Evolutionary conservation across 1,140 invertebrate species (phyloP).

Genomic region (Drosophila dunni): DNA sequence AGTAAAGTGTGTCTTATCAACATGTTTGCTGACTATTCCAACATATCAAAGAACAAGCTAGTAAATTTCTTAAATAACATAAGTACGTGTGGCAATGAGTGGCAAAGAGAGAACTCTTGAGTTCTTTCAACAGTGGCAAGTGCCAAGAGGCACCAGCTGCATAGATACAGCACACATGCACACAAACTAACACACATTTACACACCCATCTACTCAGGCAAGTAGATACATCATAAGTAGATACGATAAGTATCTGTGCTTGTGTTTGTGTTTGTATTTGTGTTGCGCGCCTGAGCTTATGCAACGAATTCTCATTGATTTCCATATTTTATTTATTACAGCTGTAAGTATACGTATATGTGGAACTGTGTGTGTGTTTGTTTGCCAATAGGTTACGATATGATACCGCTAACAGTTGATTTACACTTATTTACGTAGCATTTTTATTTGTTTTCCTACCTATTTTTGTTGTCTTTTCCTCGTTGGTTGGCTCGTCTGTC

Average conservation of each 20-base stretch:
- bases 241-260: neutral
- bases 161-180: slow-evolving; percentile 18
- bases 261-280: neutral
- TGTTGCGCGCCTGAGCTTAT: slow-evolving; percentile 47
- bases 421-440: slow-evolving; percentile 76
- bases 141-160: slow-evolving; percentile 32
- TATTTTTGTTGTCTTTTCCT: slow-evolving; percentile 3
- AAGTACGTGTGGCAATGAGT: slow-evolving; percentile 1
- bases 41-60: slow-evolving; percentile 6
- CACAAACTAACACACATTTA: slow-evolving; percentile 1
- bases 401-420: slow-evolving; percentile 77
- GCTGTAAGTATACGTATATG: slow-evolving; percentile 22
- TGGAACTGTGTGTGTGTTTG: slow-evolving; percentile 13
- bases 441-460: slow-evolving; percentile 40
- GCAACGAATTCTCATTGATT: slow-evolving; percentile 74
- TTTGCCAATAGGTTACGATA: slow-evolving; percentile 60
- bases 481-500: neutral
- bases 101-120: neutral
- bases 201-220: neutral
- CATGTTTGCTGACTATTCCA: neutral
- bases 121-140: slow-evolving; percentile 9
- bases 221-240: slow-evolving; percentile 38
- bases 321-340: slow-evolving; percentile 77
- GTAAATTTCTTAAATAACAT: slow-evolving; percentile 14
- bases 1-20: neutral